Evolutionary conservation across 2,113 vertebrate species (phyloP).

Genomic region (Gopherus flavomarginatus): DNA sequence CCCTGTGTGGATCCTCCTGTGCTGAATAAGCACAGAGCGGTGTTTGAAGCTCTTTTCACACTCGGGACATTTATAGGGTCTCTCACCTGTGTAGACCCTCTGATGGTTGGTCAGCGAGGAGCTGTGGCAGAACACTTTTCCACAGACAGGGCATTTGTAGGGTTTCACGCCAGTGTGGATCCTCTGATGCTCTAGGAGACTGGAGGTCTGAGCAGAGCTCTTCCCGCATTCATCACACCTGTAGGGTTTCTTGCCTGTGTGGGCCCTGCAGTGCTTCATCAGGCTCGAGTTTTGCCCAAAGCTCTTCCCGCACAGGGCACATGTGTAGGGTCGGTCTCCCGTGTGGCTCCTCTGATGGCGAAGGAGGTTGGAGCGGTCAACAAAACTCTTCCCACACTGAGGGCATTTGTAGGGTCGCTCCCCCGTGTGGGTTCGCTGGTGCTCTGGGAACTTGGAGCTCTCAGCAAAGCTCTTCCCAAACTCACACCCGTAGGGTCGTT

Average conservation of each 20-base stretch:
- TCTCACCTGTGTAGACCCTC: not conserved
- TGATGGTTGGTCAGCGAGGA: not conserved
- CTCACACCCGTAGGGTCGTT: too few species aligned
- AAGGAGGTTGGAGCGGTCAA: not conserved
- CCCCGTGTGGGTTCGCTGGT: not conserved
- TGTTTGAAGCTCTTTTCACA: not conserved
- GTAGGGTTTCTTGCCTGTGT: not conserved
- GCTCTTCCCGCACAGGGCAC: not conserved
- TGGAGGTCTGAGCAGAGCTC: not conserved
- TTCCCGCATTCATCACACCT: not conserved
- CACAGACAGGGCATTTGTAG: not conserved
- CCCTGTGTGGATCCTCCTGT: not conserved
- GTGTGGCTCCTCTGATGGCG: not conserved
- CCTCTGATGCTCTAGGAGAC: not conserved
- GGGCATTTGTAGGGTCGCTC: not conserved
- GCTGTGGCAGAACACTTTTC: not conserved
- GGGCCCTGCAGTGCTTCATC: not conserved
- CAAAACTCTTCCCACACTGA: not conserved
- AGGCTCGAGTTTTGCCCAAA: not conserved
- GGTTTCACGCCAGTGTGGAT: not conserved
- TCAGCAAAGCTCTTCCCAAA: too few species aligned
- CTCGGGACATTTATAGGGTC: not conserved
- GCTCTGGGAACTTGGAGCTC: too few species aligned
- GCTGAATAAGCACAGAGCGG: not conserved
- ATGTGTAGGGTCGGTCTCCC: not conserved